Base-by-base conservation (phyloP, 2,113 vertebrate genomes). In the Xyrauchen texanus region DNA sequence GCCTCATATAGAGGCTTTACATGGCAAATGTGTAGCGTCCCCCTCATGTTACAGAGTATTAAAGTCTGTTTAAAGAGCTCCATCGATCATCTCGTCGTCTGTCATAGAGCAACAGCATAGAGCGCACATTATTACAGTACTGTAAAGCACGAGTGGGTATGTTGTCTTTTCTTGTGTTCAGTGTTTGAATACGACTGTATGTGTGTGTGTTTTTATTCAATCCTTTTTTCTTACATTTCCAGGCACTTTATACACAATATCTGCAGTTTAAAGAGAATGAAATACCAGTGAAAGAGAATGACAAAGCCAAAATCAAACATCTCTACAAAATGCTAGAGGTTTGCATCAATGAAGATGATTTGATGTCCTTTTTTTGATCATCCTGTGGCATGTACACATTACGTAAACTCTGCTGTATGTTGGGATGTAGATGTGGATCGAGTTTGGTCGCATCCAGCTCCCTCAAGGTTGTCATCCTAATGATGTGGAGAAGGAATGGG, bases 191-290 rank as follows among this genome's bases (percentile, higher is more conserved):
- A 13, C 13, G 53, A 55, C 53, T 55, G 11, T 12, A 12, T 12
- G 11, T 55, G 8, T 12, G 10, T n/a, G 12, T 57, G 5, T 12
- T 5, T 57, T 4, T 57, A 11, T n/a, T 34, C 15, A 3, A 44
- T 7, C 8, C 68, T 81, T 85, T 2, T 34, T 34, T 57, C 13
- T 66, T 34, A 34, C 21, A 85, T 90, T 81, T 85, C 2, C 88
- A 99, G 98, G 97, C 96, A 98, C 95, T 98, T 97, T 99, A 99
- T 94, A 94, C 94, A 76, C 97, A 99, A 66, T 99, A 99, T 91
- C 93, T 97, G 78, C 96, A 97, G 81, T 99, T 99, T 90, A 99
- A 99, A 92, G 97, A 98, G 91, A 92, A 92, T 80, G 98, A 99
- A 91, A 98, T 99, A 85, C 97, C 96, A 82, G 88, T 92, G 72